These are phyloP conservation scores for Crossaster papposus DNA, from an alignment of 53 echinoderm and acorn worm species.

Conservation along the genomic window DNA sequence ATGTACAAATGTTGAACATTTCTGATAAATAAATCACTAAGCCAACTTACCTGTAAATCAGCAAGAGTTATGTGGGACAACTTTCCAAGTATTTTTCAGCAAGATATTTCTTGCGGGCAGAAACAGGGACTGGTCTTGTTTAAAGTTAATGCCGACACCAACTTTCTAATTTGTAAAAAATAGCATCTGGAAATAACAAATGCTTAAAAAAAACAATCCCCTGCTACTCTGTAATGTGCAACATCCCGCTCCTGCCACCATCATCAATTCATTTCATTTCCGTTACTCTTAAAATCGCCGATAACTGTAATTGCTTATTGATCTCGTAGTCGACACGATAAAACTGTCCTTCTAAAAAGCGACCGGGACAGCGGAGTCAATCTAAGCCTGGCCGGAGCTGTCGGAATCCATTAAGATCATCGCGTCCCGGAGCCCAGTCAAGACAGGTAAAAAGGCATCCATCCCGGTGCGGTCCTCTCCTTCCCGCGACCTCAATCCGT, in stretches of 20 bases:
- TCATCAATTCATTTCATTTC: background rate
- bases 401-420: background rate
- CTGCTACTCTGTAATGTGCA: background rate
- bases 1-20: no score
- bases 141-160: background rate
- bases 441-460: background rate
- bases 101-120: background rate
- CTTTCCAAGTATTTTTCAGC: background rate
- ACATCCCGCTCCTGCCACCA: background rate
- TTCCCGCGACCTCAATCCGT: background rate
- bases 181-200: background rate
- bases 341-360: background rate
- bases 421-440: background rate
- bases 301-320: background rate
- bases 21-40: no score
- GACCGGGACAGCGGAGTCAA: background rate
- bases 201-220: background rate
- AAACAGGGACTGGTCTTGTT: background rate
- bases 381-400: background rate
- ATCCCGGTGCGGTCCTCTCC: background rate
- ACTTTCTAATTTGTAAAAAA: background rate
- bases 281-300: background rate
- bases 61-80: background rate
- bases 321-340: background rate
- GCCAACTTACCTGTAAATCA: no score